Conservation (phyloP, 2,888 invertebrate genomes). For the Euproctis similis region DNA sequence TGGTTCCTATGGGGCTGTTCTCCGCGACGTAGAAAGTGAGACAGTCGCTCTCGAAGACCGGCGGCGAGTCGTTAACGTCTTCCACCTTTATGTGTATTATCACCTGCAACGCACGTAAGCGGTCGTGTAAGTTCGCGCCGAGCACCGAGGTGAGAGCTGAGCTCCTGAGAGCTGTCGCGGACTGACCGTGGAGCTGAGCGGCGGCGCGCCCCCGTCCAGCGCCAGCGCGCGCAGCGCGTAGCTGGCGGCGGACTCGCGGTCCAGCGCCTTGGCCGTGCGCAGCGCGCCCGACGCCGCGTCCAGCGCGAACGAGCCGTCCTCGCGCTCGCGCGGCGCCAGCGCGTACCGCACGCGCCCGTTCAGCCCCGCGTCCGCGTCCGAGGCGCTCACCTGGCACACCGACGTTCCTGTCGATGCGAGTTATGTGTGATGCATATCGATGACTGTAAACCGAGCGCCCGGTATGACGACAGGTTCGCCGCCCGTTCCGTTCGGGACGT, state of each 20-base stretch:
- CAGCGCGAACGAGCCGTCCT: conserved; percentile 93
- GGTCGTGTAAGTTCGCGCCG: too few relatives aligned
- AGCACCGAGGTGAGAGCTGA: too few relatives aligned
- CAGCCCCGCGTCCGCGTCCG: conserved; percentile 89
- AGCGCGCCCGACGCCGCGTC: conserved; percentile 95
- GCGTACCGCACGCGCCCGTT: conserved; percentile 92
- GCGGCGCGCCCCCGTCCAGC: conserved; percentile 90
- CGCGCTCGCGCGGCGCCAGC: conserved; percentile 81
- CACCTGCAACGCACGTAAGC: conserved; percentile 57
- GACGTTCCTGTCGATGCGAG: conserved; percentile 81
- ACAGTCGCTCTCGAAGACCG: conserved; percentile 91
- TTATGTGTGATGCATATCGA: too few relatives aligned
- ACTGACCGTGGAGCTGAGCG: conserved; percentile 78
- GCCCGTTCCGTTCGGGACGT: too few relatives aligned
- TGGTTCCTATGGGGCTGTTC: conserved; percentile 97
- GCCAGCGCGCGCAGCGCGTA: conserved; percentile 92
- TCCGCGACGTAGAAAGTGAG: conserved; percentile 93
- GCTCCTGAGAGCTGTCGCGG: too few relatives aligned
- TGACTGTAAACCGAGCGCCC: too few relatives aligned
- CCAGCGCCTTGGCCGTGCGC: conserved; percentile 90
- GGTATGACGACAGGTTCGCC: too few relatives aligned
- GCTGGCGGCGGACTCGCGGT: conserved; percentile 90
- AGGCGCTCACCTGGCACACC: conserved; percentile 85
- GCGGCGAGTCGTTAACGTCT: conserved; percentile 93
- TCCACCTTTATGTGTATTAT: conserved; percentile 88